A percentile compares a stretch with the other conserved stretches of the same genome.
Evolutionary conservation across 2,797 vertebrate species (phyloP).

Genomic region (Sebastolobus alascanus): DNA sequence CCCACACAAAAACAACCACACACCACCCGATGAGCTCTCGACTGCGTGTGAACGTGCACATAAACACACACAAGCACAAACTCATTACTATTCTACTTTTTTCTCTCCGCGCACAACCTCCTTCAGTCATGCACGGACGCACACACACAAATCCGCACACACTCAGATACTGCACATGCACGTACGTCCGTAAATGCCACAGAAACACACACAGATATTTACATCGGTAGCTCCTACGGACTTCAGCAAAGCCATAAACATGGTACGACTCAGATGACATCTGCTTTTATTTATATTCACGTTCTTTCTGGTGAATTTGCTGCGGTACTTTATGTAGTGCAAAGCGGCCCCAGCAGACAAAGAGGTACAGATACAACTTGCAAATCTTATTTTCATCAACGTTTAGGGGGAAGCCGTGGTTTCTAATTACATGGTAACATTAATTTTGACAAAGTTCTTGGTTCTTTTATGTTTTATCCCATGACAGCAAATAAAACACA

Average conservation of each 20-base stretch:
- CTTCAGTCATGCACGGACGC: slow-evolving; percentile 4
- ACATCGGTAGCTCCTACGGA: slow-evolving; percentile 11
- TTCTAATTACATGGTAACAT: neutral
- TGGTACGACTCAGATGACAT: slow-evolving; percentile 37
- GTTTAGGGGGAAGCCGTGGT: neutral
- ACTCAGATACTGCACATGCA: neutral
- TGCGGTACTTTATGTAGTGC: slow-evolving; percentile 13
- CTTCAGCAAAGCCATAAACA: slow-evolving; percentile 40
- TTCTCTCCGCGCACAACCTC: slow-evolving; percentile 20
- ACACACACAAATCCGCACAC: neutral
- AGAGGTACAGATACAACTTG: neutral
- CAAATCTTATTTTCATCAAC: neutral
- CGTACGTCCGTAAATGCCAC: slow-evolving; percentile 20
- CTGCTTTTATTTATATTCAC: slow-evolving; percentile 55
- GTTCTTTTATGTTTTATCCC: neutral
- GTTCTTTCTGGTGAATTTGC: slow-evolving; percentile 41
- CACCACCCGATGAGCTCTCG: slow-evolving; percentile 9
- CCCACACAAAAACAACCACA: slow-evolving; percentile 34
- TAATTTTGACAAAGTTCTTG: neutral
- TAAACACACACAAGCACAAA: slow-evolving; percentile 48
- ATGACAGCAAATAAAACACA: neutral
- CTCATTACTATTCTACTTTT: slow-evolving; percentile 39
- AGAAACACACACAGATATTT: slow-evolving; percentile 15
- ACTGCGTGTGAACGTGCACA: slow-evolving; percentile 16
- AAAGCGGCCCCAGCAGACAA: slow-evolving; percentile 5